These are phyloP conservation scores for Macquaria ambigua DNA, from an alignment of 2,113 vertebrate genomes.

Conservation along the genomic window DNA sequence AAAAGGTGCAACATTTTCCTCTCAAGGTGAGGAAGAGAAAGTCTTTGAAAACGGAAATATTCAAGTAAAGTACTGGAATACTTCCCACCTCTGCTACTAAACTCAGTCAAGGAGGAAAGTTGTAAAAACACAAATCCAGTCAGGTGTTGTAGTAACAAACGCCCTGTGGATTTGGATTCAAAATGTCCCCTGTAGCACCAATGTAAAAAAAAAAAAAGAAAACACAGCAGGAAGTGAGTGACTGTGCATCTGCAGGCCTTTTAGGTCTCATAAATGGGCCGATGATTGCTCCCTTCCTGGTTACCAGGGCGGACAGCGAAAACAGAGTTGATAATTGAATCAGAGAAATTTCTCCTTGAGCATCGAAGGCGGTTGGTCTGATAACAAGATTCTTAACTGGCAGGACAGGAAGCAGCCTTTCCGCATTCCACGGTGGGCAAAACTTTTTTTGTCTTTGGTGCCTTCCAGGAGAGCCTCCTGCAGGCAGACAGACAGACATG, in stretches of 20 bases:
- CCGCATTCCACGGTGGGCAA: constrained; percentile 80
- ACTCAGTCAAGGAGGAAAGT: neutral
- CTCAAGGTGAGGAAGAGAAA: neutral
- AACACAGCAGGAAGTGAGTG: constrained; percentile 57
- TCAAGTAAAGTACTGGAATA: neutral
- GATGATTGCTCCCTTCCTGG: constrained; percentile 83
- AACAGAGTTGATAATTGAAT: constrained; percentile 60
- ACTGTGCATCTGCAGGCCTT: constrained; percentile 60
- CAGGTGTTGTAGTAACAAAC: neutral
- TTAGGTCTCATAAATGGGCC: constrained; percentile 53
- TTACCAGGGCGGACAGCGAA: constrained; percentile 54
- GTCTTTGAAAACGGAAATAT: neutral
- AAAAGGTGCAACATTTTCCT: neutral
- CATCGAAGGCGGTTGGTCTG: constrained; percentile 45
- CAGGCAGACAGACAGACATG: neutral
- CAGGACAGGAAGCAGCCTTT: constrained; percentile 81
- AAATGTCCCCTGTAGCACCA: constrained; percentile 19
- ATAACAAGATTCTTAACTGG: constrained; percentile 64
- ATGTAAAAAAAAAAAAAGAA: neutral
- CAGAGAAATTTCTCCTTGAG: constrained; percentile 51
- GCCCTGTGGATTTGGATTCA: neutral
- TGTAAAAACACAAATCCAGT: constrained; percentile 3
- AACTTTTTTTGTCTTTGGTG: constrained; percentile 22
- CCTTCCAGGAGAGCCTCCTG: neutral
- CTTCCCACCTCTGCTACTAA: neutral